Base-by-base conservation (phyloP, 2,888 invertebrate genomes). In the Orthonevra nobilis region DNA sequence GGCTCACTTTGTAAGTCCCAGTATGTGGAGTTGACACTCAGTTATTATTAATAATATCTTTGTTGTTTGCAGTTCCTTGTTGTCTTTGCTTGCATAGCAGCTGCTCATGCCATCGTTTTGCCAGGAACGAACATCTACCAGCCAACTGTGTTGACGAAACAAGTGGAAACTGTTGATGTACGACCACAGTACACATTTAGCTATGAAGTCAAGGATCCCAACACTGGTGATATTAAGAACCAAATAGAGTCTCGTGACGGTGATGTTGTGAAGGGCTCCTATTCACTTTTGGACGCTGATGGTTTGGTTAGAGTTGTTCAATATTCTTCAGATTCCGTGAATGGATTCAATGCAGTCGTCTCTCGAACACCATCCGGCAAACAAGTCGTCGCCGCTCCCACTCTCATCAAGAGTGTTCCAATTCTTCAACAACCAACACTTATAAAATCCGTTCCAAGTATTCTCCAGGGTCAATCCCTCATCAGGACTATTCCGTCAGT, bases 341-440 rank as follows among this genome's bases (percentile, higher is more conserved):
- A 87, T 77, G 89, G 90, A 77, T 90, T 90, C 85, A 89, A 89
- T 81, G 90, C 89, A 34, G 86, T 89, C 15, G 90, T 89, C 7
- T 86, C 85, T 82, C 87, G 86, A 58, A 88, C 89, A 82, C 86
- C 87, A 28, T 20, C 50, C 30, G 52, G 58, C 28, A 70, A 74
- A 23, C 74, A 74, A 6, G 60, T 74, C 5, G 14, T 60, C 44
- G 60, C 66, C 1, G 66, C 54, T 2, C 61, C 60, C 10, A 52
- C 70, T 42, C 15, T 56, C 6, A 68, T 68, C 10, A 56, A 38
- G n/a, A 46, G 46, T 26, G 48, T 58, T n/a, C 68, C 68, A 9
- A 32, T 30, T 28, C 20, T 68, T 1, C 48, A 40, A 26, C 44
- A 44, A 15, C 40, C 44, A 2, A 20, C 44, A 10, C 15, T 44